Conservation (phyloP, 2,797 vertebrate species). For the Manis javanica region DNA sequence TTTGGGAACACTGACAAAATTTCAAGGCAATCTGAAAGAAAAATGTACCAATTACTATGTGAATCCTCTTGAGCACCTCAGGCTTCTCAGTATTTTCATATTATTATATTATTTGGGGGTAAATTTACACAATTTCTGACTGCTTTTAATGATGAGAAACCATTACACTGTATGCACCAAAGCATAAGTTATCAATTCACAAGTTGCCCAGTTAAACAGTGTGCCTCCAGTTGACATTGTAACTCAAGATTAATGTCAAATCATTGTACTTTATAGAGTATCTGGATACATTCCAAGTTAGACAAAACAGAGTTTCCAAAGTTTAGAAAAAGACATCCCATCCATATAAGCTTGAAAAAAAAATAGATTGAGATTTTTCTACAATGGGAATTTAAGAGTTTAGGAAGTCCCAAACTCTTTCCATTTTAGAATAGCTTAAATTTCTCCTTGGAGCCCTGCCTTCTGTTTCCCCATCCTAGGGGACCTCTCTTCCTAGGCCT, state of each 20-base stretch:
- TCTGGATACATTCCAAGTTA: neutral
- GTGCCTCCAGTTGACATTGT: neutral
- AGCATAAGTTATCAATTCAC: neutral
- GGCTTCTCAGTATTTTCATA: neutral
- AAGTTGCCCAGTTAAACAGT: neutral
- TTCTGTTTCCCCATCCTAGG: neutral
- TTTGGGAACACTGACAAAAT: conserved; percentile 25
- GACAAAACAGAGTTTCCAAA: conserved; percentile 41
- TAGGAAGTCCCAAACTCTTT: neutral
- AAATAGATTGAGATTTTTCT: neutral
- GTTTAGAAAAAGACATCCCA: neutral
- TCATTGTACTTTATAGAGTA: neutral
- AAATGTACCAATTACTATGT: conserved; percentile 31
- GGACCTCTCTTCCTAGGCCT: neutral
- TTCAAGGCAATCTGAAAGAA: conserved; percentile 32
- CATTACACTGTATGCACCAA: neutral
- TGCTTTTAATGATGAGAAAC: conserved; percentile 26
- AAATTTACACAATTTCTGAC: conserved; percentile 6
- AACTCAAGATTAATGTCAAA: conserved; percentile 33
- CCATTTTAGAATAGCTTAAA: neutral
- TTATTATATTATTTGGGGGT: conserved; percentile 41
- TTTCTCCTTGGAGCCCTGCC: neutral
- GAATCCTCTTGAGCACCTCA: neutral
- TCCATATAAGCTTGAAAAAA: neutral
- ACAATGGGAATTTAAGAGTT: neutral